Evolutionary conservation across 2,888 invertebrate species (phyloP).

Genomic region (Drosophila tripunctata): DNA sequence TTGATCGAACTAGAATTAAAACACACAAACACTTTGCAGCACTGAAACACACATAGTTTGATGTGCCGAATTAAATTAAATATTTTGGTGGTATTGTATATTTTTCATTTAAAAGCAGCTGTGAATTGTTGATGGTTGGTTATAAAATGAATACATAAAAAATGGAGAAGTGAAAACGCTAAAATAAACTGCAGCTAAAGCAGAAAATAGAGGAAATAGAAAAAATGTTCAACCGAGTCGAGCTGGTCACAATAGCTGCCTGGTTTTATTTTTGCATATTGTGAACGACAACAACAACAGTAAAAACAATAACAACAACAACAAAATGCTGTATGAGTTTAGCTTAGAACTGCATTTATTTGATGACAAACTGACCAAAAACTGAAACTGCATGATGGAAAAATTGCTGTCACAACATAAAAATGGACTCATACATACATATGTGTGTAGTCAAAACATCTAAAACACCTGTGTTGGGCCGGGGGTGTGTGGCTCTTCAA

Average conservation of each 20-base stretch:
- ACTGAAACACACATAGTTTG: conserved; percentile 6
- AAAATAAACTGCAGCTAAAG: conserved; percentile 41
- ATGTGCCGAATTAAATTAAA: conserved; percentile 62
- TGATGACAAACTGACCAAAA: conserved; percentile 73
- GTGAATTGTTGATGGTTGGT: conserved; percentile 47
- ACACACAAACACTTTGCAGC: no score
- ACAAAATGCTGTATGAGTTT: conserved; percentile 45
- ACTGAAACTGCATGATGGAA: conserved; percentile 55
- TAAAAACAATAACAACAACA: no score
- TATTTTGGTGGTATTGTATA: conserved; percentile 53
- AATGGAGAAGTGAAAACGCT: neutral
- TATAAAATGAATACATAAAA: conserved; percentile 11
- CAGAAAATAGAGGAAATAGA: conserved; percentile 9
- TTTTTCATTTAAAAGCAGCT: conserved; percentile 68
- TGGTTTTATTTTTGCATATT: conserved; percentile 69
- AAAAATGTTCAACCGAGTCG: neutral
- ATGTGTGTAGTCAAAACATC: conserved; percentile 33
- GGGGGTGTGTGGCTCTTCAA: neutral
- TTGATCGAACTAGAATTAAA: no score
- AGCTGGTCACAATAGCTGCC: conserved; percentile 21
- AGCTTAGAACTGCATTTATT: conserved; percentile 73
- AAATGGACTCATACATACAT: conserved; percentile 43
- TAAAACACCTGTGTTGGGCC: neutral
- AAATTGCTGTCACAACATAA: conserved; percentile 75
- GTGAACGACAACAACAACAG: conserved; percentile 26